A percentile compares a stretch with the other conserved stretches of the same genome.
Evolutionary conservation across 2,113 vertebrate species (phyloP).

Genomic region (Leucopsar rothschildi): DNA sequence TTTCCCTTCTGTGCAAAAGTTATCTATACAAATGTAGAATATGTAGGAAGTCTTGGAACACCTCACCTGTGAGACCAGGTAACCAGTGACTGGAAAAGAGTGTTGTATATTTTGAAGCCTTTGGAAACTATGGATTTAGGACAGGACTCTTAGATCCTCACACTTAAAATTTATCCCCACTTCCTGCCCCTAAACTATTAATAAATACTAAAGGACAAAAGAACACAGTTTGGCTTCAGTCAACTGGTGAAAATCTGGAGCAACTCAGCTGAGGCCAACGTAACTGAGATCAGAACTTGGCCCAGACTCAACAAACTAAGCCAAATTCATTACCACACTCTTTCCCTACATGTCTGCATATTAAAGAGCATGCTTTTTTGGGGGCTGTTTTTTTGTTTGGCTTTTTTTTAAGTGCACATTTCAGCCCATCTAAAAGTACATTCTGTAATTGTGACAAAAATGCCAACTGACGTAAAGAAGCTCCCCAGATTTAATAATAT

Average conservation of each 20-base stretch:
- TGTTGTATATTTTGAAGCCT: not conserved
- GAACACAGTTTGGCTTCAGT: slow-evolving; percentile 31
- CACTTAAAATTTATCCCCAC: not conserved
- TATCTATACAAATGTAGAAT: not conserved
- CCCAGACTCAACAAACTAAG: slow-evolving; percentile 32
- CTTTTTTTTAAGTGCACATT: not conserved
- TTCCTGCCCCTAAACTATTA: not conserved
- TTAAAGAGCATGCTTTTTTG: slow-evolving; percentile 52
- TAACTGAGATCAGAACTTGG: slow-evolving; percentile 64
- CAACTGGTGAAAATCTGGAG: slow-evolving; percentile 24
- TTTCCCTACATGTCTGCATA: slow-evolving; percentile 68
- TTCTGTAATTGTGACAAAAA: slow-evolving; percentile 72
- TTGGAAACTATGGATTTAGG: not conserved
- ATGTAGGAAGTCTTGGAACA: not conserved
- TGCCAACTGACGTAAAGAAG: slow-evolving; percentile 67
- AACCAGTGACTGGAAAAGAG: not conserved
- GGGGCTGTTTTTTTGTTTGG: not conserved
- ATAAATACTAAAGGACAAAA: slow-evolving; percentile 31
- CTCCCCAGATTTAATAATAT: slow-evolving; percentile 54
- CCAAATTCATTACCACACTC: slow-evolving; percentile 70
- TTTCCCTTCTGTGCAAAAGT: not conserved
- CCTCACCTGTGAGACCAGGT: not conserved
- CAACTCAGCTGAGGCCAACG: slow-evolving; percentile 13
- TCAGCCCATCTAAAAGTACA: slow-evolving; percentile 62
- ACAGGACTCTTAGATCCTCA: not conserved